Evolutionary conservation across 2,888 invertebrate genomes (phyloP).

Genomic region (Idaea aversata): DNA sequence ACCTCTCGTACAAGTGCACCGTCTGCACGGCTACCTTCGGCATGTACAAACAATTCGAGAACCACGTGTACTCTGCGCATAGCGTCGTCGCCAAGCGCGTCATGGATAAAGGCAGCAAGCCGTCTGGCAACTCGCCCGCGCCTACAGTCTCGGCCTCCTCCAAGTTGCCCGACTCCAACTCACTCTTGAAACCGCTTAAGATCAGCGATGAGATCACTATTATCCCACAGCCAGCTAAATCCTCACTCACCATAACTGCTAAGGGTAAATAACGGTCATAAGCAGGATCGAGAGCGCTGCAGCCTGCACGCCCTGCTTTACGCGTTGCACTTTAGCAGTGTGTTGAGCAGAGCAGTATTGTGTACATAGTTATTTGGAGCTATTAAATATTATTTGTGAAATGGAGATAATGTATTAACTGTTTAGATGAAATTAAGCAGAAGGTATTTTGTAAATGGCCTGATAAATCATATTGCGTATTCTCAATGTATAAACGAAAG

Average conservation of each 20-base stretch:
- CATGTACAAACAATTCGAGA: conserved; percentile 97
- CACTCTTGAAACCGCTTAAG: conserved; percentile 89
- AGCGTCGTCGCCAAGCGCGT: conserved; percentile 94
- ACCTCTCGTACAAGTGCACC: conserved; percentile 96
- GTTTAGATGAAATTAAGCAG: conserved; percentile 45
- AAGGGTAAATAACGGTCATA: conserved; percentile 71
- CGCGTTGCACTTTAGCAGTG: conserved; percentile 54
- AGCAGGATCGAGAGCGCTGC: conserved; percentile 40
- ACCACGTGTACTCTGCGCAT: conserved; percentile 96
- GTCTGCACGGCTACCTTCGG: conserved; percentile 97
- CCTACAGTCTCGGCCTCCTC: conserved; percentile 36
- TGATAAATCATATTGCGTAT: conserved; percentile 57
- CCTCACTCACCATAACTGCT: conserved; percentile 67
- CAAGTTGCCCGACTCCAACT: conserved; percentile 72
- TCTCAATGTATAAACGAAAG: conserved; percentile 39
- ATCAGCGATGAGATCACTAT: conserved; percentile 96
- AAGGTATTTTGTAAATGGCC: not conserved
- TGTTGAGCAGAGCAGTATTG: conserved; percentile 60
- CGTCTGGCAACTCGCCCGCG: conserved; percentile 44
- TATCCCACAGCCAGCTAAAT: conserved; percentile 90
- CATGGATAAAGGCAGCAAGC: conserved; percentile 85
- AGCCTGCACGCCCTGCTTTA: conserved; percentile 27
- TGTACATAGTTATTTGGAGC: conserved; percentile 65
- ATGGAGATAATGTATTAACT: conserved; percentile 42
- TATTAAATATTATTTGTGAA: conserved; percentile 53